These are phyloP conservation scores for Elysia crispata DNA, from an alignment of 2,888 invertebrate genomes.

Conservation along the genomic window DNA sequence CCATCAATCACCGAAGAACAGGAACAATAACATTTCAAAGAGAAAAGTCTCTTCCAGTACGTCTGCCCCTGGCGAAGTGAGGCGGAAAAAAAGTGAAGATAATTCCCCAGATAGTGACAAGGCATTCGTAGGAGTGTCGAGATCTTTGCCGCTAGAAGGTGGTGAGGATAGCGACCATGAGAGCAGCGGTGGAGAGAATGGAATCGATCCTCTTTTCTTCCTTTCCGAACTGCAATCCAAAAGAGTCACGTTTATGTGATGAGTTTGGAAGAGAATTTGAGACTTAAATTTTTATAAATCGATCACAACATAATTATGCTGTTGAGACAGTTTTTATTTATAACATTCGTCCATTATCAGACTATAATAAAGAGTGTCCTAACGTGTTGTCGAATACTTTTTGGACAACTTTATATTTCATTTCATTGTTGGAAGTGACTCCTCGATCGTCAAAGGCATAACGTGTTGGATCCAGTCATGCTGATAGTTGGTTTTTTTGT, in stretches of 20 bases:
- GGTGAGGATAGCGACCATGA: background rate
- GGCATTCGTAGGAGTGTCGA: conserved; percentile 41
- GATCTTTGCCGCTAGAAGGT: conserved; percentile 14
- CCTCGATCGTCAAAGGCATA: no score
- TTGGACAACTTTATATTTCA: no score
- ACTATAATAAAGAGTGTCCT: no score
- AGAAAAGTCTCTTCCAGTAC: background rate
- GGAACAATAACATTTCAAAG: background rate
- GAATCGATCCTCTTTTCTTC: conserved; percentile 48
- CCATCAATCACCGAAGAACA: background rate
- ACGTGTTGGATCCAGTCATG: no score
- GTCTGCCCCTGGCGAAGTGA: background rate
- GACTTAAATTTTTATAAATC: no score
- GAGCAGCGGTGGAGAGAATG: background rate
- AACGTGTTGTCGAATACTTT: no score
- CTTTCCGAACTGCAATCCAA: conserved; percentile 44
- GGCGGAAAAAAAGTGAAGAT: background rate
- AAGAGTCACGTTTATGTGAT: conserved; percentile 55
- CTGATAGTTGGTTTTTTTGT: no score
- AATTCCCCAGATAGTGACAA: conserved; percentile 21
- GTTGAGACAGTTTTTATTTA: no score
- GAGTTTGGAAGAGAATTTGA: background rate
- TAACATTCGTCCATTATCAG: no score
- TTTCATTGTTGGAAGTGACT: no score
- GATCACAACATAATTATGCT: background rate